A percentile compares a stretch with the other conserved stretches of the same genome.
Conservation (phyloP, 2,113 vertebrate genomes). For the Trematomus loennbergii region DNA sequence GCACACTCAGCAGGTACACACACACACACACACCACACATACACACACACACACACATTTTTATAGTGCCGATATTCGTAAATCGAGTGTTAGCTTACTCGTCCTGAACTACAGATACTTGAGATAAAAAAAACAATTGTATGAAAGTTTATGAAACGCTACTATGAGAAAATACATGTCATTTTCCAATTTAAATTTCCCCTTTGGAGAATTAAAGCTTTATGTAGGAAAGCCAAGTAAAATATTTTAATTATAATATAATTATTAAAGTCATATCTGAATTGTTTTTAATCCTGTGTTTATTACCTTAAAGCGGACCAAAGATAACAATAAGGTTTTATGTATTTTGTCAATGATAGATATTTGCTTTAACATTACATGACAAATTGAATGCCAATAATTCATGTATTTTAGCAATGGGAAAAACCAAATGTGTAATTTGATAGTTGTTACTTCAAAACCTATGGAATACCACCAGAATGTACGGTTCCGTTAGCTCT, state of each 20-base stretch:
- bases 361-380: no score
- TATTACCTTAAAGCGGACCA: no score
- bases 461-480: neutral
- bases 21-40: neutral
- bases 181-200: neutral
- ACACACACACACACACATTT: no score
- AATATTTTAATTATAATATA: no score
- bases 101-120: neutral
- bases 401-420: neutral
- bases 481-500: neutral
- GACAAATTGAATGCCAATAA: no score
- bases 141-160: no score
- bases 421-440: neutral
- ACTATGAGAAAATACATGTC: neutral
- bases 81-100: neutral
- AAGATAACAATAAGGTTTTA: neutral
- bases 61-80: neutral
- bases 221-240: neutral
- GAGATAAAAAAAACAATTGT: no score
- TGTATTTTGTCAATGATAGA: neutral
- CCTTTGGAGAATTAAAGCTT: neutral
- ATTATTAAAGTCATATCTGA: no score
- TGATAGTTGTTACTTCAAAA: neutral
- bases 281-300: no score
- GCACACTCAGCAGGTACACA: conserved; percentile 82